Evolutionary conservation across 2,888 invertebrate species (phyloP).

Genomic region (Clostera curtula): DNA sequence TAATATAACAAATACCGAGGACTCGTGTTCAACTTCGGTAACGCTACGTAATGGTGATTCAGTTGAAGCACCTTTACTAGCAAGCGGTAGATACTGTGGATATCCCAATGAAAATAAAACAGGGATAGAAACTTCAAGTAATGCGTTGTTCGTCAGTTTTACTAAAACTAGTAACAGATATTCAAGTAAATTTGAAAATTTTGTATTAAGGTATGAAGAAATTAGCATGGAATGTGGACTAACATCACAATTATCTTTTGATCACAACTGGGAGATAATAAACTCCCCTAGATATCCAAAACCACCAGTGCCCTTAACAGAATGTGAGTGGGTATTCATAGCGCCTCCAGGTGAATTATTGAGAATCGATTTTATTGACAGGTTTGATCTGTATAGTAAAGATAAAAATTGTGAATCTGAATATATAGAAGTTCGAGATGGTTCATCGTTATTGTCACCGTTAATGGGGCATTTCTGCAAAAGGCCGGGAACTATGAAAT

Average conservation of each 20-base stretch:
- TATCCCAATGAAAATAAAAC: slow-evolving; percentile 42
- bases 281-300: slow-evolving; percentile 88
- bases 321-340: slow-evolving; percentile 87
- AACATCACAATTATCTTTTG: slow-evolving; percentile 68
- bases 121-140: slow-evolving; percentile 77
- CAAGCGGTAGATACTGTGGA: slow-evolving; percentile 84
- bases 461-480: slow-evolving; percentile 79
- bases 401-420: slow-evolving; percentile 59
- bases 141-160: slow-evolving; percentile 54
- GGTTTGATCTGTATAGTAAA: slow-evolving; percentile 80
- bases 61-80: slow-evolving; percentile 81
- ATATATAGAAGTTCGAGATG: slow-evolving; percentile 88
- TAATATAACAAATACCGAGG: slow-evolving; percentile 66
- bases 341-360: slow-evolving; percentile 84
- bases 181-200: slow-evolving; percentile 35
- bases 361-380: slow-evolving; percentile 82
- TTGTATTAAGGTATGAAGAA: slow-evolving; percentile 75
- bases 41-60: slow-evolving; percentile 85
- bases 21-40: slow-evolving; percentile 44
- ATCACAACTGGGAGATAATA: slow-evolving; percentile 71
- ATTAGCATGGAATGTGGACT: slow-evolving; percentile 81
- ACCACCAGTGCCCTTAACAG: slow-evolving; percentile 83
- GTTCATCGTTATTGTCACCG: slow-evolving; percentile 81
- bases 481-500: slow-evolving; percentile 73
- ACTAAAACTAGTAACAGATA: slow-evolving; percentile 7